Evolutionary conservation across 2,113 vertebrate species (phyloP).

Genomic region (Platichthys flesus): DNA sequence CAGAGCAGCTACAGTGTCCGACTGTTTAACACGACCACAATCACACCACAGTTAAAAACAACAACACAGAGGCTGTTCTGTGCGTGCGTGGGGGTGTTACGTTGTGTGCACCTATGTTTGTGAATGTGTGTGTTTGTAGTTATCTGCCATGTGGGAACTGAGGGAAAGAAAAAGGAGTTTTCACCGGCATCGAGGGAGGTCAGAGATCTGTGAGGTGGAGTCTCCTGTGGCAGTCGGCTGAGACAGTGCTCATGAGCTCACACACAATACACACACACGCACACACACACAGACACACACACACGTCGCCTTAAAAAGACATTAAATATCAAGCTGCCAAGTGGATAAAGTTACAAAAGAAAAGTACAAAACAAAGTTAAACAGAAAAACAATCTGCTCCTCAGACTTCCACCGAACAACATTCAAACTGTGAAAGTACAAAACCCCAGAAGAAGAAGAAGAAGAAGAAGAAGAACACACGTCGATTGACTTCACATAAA

Average conservation of each 20-base stretch:
- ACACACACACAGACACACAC: constrained; percentile 16
- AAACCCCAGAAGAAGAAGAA: constrained; percentile 20
- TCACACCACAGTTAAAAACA: constrained; percentile 16
- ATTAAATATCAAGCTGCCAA: constrained; percentile 66
- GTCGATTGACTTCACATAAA: constrained; percentile 27
- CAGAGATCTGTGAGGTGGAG: constrained; percentile 33
- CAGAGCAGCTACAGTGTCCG: constrained; percentile 64
- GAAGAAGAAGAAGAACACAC: constrained; percentile 17
- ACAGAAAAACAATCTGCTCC: constrained; percentile 45
- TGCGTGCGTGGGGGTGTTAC: background rate
- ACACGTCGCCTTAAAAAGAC: constrained; percentile 39
- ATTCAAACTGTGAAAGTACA: constrained; percentile 1
- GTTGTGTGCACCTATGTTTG: too few relatives aligned
- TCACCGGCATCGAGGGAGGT: constrained; percentile 18
- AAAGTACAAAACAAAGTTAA: constrained; percentile 49
- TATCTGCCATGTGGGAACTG: background rate
- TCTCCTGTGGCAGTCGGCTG: constrained; percentile 23
- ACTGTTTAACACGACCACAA: constrained; percentile 44
- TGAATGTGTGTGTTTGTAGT: too few relatives aligned
- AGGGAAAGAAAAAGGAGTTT: constrained; percentile 1
- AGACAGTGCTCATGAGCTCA: constrained; percentile 34
- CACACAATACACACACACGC: constrained; percentile 1
- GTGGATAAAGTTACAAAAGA: constrained; percentile 46
- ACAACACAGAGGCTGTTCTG: constrained; percentile 41
- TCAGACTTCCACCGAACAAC: background rate